These are phyloP conservation scores for Drosophila pseudotalamancana DNA, from an alignment of 2,888 invertebrate species.

Conservation along the genomic window DNA sequence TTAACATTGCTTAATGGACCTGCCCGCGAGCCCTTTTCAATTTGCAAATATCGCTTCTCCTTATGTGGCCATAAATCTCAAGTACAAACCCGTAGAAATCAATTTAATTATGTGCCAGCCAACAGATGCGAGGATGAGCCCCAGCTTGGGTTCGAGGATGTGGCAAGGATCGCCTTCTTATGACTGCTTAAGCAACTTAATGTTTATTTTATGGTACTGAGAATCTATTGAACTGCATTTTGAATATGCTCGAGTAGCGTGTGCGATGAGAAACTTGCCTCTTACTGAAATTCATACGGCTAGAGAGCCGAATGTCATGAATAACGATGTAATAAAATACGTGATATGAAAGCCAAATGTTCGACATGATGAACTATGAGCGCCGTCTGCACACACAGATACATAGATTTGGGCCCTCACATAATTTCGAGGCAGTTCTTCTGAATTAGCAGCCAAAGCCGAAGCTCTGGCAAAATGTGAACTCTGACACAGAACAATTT, in stretches of 20 bases:
- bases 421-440: conserved; percentile 52
- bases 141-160: not conserved
- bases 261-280: conserved; percentile 50
- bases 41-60: conserved; percentile 57
- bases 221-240: conserved; percentile 77
- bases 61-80: conserved; percentile 57
- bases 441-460: conserved; percentile 58
- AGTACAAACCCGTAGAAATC: conserved; percentile 49
- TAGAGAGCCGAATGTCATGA: conserved; percentile 62
- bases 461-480: conserved; percentile 20
- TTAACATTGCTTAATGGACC: conserved; percentile 23
- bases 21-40: conserved; percentile 53
- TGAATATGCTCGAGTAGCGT: conserved; percentile 55
- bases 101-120: conserved; percentile 67
- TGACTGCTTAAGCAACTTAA: conserved; percentile 65
- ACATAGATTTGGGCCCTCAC: conserved; percentile 27
- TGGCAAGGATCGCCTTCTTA: conserved; percentile 10
- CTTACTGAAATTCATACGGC: conserved; percentile 49
- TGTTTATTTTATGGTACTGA: conserved; percentile 69
- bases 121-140: not conserved
- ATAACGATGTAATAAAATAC: conserved; percentile 80
- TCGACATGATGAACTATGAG: conserved; percentile 69
- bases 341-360: conserved; percentile 71
- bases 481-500: conserved; percentile 22
- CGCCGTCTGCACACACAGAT: conserved; percentile 13